phyloP scores from a whole-genome alignment of 2,888 invertebrate species.

The Rhorus exstirpatorius region DNA sequence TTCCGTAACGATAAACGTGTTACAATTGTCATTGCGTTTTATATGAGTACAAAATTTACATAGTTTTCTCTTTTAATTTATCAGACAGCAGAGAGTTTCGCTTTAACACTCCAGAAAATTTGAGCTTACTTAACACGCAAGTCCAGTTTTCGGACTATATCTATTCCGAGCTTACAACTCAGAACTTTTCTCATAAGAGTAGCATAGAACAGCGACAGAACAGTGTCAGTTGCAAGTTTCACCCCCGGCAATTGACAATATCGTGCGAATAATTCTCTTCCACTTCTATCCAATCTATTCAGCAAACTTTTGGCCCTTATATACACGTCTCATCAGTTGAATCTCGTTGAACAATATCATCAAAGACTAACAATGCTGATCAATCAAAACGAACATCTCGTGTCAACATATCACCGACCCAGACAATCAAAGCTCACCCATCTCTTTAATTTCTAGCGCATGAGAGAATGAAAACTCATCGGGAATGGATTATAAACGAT shows the following conservation, averaged over 20 bases:
- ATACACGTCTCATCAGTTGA: constrained; percentile 1
- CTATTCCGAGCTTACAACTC: background rate
- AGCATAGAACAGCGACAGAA: background rate
- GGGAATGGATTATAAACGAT: background rate
- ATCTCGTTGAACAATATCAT: constrained; percentile 34
- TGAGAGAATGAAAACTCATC: constrained; percentile 7
- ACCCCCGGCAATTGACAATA: constrained; percentile 40
- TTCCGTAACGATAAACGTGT: constrained; percentile 5
- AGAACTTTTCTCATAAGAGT: constrained; percentile 6
- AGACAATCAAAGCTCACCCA: background rate
- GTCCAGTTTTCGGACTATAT: background rate
- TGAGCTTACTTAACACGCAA: background rate
- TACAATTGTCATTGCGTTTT: constrained; percentile 10
- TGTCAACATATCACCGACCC: background rate
- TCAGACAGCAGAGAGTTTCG: background rate
- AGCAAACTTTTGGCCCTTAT: constrained; percentile 4
- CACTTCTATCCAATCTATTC: background rate
- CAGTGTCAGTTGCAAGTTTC: constrained; percentile 35
- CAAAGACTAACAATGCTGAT: constrained; percentile 18
- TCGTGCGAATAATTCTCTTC: constrained; percentile 20
- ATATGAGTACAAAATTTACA: background rate
- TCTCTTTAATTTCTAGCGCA: background rate
- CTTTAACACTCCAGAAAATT: background rate
- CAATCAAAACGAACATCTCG: constrained; percentile 9
- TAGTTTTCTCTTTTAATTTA: background rate